These are phyloP conservation scores for Drosophila bifasciata DNA, from an alignment of 1,140 invertebrate genomes.

Conservation along the genomic window DNA sequence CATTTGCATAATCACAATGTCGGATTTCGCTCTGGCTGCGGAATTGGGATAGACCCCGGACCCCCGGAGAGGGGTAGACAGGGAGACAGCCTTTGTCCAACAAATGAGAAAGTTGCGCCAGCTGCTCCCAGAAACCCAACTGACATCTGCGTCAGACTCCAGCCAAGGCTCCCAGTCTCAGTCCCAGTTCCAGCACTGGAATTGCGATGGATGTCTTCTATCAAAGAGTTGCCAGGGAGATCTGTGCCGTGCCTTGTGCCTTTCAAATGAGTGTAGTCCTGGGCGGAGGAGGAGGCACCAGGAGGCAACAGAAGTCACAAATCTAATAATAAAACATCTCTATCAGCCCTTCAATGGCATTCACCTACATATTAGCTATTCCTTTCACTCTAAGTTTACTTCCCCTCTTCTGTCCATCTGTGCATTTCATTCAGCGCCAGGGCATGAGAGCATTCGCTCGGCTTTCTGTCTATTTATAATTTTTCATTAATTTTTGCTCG, in stretches of 20 bases:
- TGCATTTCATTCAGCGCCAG: too few relatives aligned
- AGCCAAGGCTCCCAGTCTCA: not conserved
- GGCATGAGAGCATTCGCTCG: conserved; percentile 24
- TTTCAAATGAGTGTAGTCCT: conserved; percentile 26
- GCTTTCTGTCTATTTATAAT: conserved; percentile 21
- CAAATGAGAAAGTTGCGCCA: conserved; percentile 40
- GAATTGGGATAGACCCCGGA: conserved; percentile 1
- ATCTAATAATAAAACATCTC: not conserved
- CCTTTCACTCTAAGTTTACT: too few relatives aligned
- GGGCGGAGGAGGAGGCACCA: conserved; percentile 3
- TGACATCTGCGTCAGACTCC: too few relatives aligned
- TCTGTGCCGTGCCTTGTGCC: conserved; percentile 1
- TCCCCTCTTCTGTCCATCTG: too few relatives aligned
- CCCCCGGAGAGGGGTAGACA: conserved; percentile 5
- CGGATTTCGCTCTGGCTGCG: conserved; percentile 9
- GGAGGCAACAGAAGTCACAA: conserved; percentile 7
- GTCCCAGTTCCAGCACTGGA: not conserved
- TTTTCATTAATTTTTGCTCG: conserved; percentile 12
- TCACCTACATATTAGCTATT: too few relatives aligned
- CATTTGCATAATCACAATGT: conserved; percentile 78
- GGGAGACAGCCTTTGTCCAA: conserved; percentile 39
- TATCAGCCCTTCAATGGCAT: too few relatives aligned
- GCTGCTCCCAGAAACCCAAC: conserved; percentile 28
- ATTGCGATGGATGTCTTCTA: conserved; percentile 20
- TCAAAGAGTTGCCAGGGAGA: conserved; percentile 44